Evolutionary conservation across 2,888 invertebrate species (phyloP).

Genomic region (Campoplex nolae): DNA sequence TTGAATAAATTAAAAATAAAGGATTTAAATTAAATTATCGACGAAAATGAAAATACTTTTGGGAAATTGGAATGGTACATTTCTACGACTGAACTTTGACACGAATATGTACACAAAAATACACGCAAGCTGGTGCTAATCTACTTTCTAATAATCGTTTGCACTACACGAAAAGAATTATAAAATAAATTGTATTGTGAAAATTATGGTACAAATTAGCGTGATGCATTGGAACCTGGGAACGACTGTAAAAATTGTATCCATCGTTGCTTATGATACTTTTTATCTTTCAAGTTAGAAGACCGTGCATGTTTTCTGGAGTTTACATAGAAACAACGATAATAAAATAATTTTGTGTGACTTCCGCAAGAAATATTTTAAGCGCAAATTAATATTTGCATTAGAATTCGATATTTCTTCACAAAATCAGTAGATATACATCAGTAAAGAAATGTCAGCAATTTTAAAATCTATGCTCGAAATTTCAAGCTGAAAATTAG

Average conservation of each 20-base stretch:
- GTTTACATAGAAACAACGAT: neutral
- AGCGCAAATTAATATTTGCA: neutral
- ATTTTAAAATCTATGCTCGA: no score
- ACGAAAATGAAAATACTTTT: slow-evolving; percentile 7
- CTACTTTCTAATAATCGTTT: slow-evolving; percentile 52
- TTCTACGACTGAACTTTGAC: slow-evolving; percentile 64
- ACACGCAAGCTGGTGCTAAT: slow-evolving; percentile 59
- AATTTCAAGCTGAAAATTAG: no score
- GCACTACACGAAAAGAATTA: slow-evolving; percentile 7
- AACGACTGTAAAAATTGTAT: neutral
- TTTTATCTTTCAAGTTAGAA: neutral
- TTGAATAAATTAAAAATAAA: slow-evolving; percentile 6
- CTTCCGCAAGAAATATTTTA: no score
- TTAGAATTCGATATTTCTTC: neutral
- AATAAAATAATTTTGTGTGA: no score
- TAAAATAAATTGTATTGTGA: neutral
- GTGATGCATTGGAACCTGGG: neutral
- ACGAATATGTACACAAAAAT: slow-evolving; percentile 35
- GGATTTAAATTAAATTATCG: slow-evolving; percentile 7
- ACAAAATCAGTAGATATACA: neutral
- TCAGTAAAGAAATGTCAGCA: neutral
- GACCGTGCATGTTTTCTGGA: neutral
- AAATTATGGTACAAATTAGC: neutral
- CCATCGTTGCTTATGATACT: neutral
- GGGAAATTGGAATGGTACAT: slow-evolving; percentile 14